These are phyloP conservation scores for Paramisgurnus dabryanus DNA, from an alignment of 2,113 vertebrate species.

Conservation along the genomic window DNA sequence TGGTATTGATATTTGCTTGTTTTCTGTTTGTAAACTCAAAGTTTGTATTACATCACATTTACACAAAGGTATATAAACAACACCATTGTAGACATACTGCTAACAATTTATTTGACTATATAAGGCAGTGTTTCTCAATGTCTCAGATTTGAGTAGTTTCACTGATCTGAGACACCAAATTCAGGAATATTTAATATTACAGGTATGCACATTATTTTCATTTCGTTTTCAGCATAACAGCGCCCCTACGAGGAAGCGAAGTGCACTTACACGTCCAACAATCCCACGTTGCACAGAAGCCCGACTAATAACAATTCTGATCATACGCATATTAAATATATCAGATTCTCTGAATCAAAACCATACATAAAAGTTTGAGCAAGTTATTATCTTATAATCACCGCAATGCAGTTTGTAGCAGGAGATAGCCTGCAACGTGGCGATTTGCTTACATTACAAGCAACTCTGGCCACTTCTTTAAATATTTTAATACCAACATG, in stretches of 20 bases:
- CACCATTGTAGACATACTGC: too few relatives aligned
- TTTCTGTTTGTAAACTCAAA: too few relatives aligned
- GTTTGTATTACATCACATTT: too few relatives aligned
- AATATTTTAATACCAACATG: not conserved
- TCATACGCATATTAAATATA: not conserved
- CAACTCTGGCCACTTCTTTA: not conserved
- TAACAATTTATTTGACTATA: too few relatives aligned
- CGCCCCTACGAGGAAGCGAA: not conserved
- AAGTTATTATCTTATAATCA: not conserved
- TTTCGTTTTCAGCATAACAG: not conserved
- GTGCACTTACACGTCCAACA: not conserved
- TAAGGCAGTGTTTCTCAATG: too few relatives aligned
- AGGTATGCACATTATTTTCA: not conserved
- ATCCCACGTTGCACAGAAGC: conserved; percentile 7
- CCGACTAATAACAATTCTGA: not conserved
- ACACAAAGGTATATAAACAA: too few relatives aligned
- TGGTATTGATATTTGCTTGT: too few relatives aligned
- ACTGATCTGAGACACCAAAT: not conserved
- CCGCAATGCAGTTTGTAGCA: not conserved
- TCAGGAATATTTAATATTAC: not conserved
- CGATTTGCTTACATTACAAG: not conserved
- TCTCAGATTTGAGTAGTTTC: too few relatives aligned
- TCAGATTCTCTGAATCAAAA: not conserved
- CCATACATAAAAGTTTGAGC: not conserved
- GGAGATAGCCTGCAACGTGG: not conserved